Base-by-base conservation (phyloP, 2,113 vertebrate genomes). In the Hippocampus barbouri region DNA sequence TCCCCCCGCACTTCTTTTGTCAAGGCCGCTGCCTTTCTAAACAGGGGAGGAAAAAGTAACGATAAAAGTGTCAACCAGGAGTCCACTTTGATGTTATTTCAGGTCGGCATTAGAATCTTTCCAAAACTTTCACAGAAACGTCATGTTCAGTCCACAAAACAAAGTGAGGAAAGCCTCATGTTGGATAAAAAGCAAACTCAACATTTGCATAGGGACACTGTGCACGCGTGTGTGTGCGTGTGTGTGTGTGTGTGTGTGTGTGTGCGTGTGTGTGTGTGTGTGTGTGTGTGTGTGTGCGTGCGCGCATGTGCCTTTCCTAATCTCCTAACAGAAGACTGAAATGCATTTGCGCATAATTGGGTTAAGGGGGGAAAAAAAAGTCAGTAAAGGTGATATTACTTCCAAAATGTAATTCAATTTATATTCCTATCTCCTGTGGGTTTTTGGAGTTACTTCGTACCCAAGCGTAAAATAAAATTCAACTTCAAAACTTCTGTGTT, bases 11-110 rank as follows among this genome's bases (percentile, higher is more conserved):
- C 41, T 10, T 43, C 69, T 47, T 66, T 71, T 74, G 83, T 88
- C 90, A 90, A 88, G 87, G 84, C 83, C 84, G 68, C 76, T 88
- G 68, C 65, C 43, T 79, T 76, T 81, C 78, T 72, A 76, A 87
- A 81, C 74, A 80, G 66, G 82, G 74, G 69, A 73, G 77, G 79
- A 86, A 81, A 73, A 62, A 79, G 65, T 79, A 71, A 59, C 77
- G 67, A 82, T 83, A 78, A 75, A 86, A 78, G 71, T 79, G 73
- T 83, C 60, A 73, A 45, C 71, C 47, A 14, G 53, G 30, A 77
- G 69, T 64, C 69, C 1, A 16, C 81, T 78, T 85, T 86, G 81
- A 86, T 80, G 82, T 86, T 76, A 69, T 73, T 83, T 71, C 51
- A 70, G 77, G 51, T 59, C 72, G 47, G 27, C 2, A 4, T 66